These are phyloP conservation scores for Zoroaster sp. DNA, from an alignment of 53 echinoderm and acorn worm species.

Conservation along the genomic window DNA sequence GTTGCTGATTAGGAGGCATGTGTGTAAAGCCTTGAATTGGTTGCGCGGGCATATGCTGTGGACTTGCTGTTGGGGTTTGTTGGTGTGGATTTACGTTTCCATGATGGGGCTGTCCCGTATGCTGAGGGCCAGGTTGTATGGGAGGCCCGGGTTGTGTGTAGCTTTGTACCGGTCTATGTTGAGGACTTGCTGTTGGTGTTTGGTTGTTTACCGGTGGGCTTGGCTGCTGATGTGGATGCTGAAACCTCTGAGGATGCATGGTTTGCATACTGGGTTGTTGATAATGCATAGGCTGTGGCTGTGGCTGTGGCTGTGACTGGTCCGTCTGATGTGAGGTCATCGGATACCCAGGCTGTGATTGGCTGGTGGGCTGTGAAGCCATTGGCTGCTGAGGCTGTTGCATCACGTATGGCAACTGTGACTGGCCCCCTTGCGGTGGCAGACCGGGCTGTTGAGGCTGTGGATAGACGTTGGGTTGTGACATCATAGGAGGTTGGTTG, in stretches of 20 bases:
- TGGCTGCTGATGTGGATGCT: conserved; percentile 38
- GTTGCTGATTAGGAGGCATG: conserved; percentile 1
- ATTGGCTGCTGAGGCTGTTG: background rate
- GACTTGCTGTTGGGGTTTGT: conserved; percentile 41
- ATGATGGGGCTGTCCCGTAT: conserved; percentile 16
- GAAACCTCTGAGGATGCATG: background rate
- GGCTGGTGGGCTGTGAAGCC: background rate
- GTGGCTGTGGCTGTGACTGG: conserved; percentile 42
- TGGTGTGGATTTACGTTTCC: background rate
- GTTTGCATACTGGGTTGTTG: conserved; percentile 34
- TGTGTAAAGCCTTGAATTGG: background rate
- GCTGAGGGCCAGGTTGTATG: conserved; percentile 1
- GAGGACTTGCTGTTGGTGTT: conserved; percentile 57
- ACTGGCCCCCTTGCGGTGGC: background rate
- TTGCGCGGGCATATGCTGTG: background rate
- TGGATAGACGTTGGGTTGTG: background rate
- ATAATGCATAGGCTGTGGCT: conserved; percentile 9
- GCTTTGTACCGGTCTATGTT: conserved; percentile 13
- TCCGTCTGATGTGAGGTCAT: background rate
- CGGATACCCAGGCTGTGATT: conserved; percentile 3
- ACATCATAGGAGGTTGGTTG: background rate
- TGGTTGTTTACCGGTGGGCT: conserved; percentile 61
- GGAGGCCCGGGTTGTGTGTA: background rate
- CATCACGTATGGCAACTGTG: background rate
- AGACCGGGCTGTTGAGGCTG: background rate